A percentile compares a stretch with the other conserved stretches of the same genome.
phyloP scores from a whole-genome alignment of 1,140 invertebrate genomes.

The Trinorchestia longiramus region DNA sequence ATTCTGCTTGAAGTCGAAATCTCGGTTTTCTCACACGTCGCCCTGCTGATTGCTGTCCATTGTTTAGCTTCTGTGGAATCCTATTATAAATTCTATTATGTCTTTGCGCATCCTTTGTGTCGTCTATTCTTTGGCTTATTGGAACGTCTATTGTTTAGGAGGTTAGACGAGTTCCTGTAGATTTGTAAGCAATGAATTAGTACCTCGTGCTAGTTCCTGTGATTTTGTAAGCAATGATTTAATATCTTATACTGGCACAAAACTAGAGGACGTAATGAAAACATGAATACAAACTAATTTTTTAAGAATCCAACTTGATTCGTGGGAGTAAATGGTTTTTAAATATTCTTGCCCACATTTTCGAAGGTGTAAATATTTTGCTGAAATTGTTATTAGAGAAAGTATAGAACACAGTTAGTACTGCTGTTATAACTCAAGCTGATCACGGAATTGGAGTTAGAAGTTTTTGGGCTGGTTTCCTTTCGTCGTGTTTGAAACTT shows the following conservation, averaged over 20 bases:
- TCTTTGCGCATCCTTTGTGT: slow-evolving; percentile 44
- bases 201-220: neutral
- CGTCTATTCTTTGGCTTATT: slow-evolving; percentile 39
- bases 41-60: slow-evolving; percentile 12
- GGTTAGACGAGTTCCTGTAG: slow-evolving; percentile 5
- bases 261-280: too few relatives aligned
- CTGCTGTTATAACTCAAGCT: neutral
- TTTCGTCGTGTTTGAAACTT: too few relatives aligned
- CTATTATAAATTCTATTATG: slow-evolving; percentile 40
- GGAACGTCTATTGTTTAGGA: neutral
- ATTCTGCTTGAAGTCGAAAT: slow-evolving; percentile 2
- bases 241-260: too few relatives aligned
- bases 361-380: too few relatives aligned
- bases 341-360: too few relatives aligned
- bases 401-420: too few relatives aligned
- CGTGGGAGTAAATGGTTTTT: too few relatives aligned
- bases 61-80: slow-evolving; percentile 54
- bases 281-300: too few relatives aligned
- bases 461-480: neutral
- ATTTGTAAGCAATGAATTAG: slow-evolving; percentile 15
- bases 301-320: too few relatives aligned
- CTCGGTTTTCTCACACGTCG: neutral
- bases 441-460: neutral
- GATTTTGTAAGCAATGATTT: neutral
- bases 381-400: too few relatives aligned